Base-by-base conservation (phyloP, 2,113 vertebrate genomes). In the Cranoglanis bouderius region DNA sequence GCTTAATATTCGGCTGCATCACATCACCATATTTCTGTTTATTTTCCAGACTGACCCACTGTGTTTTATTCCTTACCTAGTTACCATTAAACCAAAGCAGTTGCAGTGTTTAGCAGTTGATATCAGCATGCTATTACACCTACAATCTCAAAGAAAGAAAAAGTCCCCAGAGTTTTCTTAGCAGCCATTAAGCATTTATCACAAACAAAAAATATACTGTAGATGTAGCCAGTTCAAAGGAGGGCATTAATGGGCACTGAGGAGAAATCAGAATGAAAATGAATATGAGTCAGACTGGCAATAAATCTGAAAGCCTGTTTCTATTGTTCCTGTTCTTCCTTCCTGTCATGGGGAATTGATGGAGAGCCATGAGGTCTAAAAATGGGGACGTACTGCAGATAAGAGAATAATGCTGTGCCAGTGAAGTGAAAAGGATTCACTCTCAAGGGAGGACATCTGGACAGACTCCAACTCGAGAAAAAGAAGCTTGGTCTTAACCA, bases 231-330 rank as follows among this genome's bases (percentile, higher is more conserved):
- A 32, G 72, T 51, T 61, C 57, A 67, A 57, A 49, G 18, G 43
- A 51, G 9, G 21, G 46, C n/a, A 83, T 90, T 82, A 89, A 87
- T 82, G 84, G 59, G 77, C 87, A 87, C 87, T 88, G 90, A 78
- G 63, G 55, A 75, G 61, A 53, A 87, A 89, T 89, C 85, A 82
- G 78, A 84, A 85, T 87, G 53, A 88, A 90, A 89, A 87, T 86
- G 77, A 90, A 88, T 86, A 86, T 90, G 61, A 90, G 84, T 65
- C 86, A 89, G 89, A 81, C 87, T 89, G 88, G 74, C 89, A 91
- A 91, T 92, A 91, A 92, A 91, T 93, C 88, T 91, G 91, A 93
- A 88, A 92, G 89, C 90, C 63, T 83, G 65, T 61, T 85, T 87
- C 86, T 61, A 90, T 92, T 92, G 90, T 91, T 91, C 84, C 87